Base-by-base conservation (phyloP, 2,113 vertebrate species). In the Amazona vittata region DNA sequence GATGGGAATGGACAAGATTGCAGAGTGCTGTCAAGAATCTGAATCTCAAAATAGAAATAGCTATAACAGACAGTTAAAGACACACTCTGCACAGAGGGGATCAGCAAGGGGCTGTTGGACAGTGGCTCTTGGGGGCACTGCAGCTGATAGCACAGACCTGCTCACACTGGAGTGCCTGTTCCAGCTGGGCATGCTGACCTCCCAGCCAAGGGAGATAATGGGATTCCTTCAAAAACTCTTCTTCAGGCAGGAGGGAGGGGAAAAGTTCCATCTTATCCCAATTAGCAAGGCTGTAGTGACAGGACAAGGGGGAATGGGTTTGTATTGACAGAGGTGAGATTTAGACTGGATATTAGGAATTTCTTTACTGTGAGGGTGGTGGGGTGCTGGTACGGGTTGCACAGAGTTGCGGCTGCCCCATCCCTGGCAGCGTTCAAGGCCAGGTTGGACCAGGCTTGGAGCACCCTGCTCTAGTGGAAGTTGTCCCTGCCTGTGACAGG, bases 111-210 rank as follows among this genome's bases (percentile, higher is more conserved):
- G 18, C 65, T 57, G 65, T 1, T 4, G 74, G 55, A 37, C 20
- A 47, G 31, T 2, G 0, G 21, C 18, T 78, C 33, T 19, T 24
- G 35, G 44, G 41, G 22, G 3, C 39, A 4, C 33, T 7, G 33
- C 33, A 50, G 20, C 39, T 57, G 57, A 24, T 2, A 21, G 39
- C 1, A 7, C 17, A 31, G 53, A 25, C 50, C 26, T 47, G 50
- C 55, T 59, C 21, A 24, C 1, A 0, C 7, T 1, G 2, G 20
- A 18, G 39, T n/a, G 46, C 19, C 53, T 22, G 41, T 37, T 55
- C 53, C 81, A 53, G 63, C 37, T 15, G 68, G n/a, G 20, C 62
- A 21, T 0, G 0, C 10, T 12, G 35, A 33, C 12, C 63, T 69
- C 35, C 64, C 33, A 59, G 46, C 64, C 73, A 17, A 31, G 24